Evolutionary conservation across 1,140 invertebrate genomes (phyloP), one percentile per base, ranked within the genome.

Genomic region (Littorina saxatilis): DNA sequence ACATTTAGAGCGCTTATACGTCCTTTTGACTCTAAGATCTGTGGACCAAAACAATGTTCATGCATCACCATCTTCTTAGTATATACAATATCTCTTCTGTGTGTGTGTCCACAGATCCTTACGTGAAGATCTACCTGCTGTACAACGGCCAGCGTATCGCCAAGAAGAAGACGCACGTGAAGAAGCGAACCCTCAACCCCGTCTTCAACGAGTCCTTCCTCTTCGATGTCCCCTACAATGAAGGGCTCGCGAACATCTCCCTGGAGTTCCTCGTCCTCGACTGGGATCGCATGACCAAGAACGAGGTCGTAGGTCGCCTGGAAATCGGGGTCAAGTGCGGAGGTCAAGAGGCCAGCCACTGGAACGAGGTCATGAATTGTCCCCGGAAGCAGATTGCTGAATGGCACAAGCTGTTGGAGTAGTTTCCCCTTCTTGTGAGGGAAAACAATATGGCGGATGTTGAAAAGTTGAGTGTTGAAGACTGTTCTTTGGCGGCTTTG

Each of bases 111-210:
- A 73, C 92, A 93, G 98, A 95, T 92, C 94, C 95, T 3, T 95
- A 95, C 86, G 98, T 99, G 4, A 99, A 99, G 92, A 98, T 99
- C 89, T 99, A 99, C 93, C 94, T 99, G 85, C 94, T 99, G 11
- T 98, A 96, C 92, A 98, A 99, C 92, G 96, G 97, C n/a, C 98
- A 99, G 91, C 95, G 98, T 81, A 97, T 99, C 85, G 97, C 97
- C 61, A 99, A 99, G 94, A 99, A 99, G 94, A 99, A 99, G 94
- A 99, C 99, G 0, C 98, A 99, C 90, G 98, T 99, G 37, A 99
- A 99, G 94, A 99, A 99, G 91, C 95, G 98, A 47, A 99, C 98
- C 3, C 93, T 99, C 76, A 99, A 98, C 93, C 99, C 99, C 0
- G 97, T 99, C 70, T 99, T 99, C 93, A 99, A 99, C 93, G 98